Evolutionary conservation across 1,140 invertebrate species (phyloP), one percentile per base, ranked within the genome.

Genomic region (Oryctes rhinoceros): DNA sequence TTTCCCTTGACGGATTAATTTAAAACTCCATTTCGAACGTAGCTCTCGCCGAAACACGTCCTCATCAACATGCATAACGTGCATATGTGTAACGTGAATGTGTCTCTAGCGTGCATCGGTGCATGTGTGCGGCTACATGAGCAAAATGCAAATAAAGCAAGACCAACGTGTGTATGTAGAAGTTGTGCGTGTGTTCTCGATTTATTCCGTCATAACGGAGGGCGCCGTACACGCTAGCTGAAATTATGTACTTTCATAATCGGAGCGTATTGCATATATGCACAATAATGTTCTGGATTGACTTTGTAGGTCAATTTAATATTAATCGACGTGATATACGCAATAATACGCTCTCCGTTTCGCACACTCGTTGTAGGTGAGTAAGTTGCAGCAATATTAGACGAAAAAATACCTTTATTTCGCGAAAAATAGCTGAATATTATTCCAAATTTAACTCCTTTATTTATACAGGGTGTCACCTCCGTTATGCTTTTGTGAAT

Each of bases 221-320:
- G 18, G 18, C 53, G 18, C 18, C 53, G 53, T n/a, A 15, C 18
- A 15, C 53, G 53, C 53, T 59, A 59, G 53, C 53, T 59, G 18
- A 59, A 59, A 59, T 59, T 59, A 59, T 15, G 53, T 59, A 59
- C 53, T 59, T 59, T 59, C 53, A 59, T 59, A 59, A 59, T 59
- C 53, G 53, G 18, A 59, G 53, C 18, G 53, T 4, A 59, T 15
- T 59, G 53, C 53, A 59, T 59, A 59, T 59, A 18, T 59, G 53
- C 53, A 59, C 53, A 18, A 15, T 18, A 59, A 59, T 59, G 53
- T 59, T 59, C 53, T 59, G 15, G 53, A 59, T 59, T 59, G 18
- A 59, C 53, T 59, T 59, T 59, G 11, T 59, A 59, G 53, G 53
- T 59, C 53, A 59, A 59, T 59, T 59, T 59, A 59, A 59, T 59